Evolutionary conservation across 2,888 invertebrate genomes (phyloP).

Genomic region (Xanthia togata): DNA sequence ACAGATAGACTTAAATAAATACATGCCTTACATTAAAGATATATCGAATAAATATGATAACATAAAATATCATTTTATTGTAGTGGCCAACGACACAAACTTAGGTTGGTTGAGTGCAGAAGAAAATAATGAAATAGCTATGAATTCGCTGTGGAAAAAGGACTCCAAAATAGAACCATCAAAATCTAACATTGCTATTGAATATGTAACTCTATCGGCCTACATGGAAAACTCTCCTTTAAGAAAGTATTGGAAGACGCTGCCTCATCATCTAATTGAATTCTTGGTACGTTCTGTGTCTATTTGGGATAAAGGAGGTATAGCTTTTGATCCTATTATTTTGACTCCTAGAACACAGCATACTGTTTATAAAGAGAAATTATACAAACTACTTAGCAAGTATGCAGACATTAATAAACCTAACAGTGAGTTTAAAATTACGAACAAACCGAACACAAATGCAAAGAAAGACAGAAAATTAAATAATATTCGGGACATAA

Average conservation of each 20-base stretch:
- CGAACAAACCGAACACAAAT: constrained; percentile 27
- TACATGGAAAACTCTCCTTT: constrained; percentile 82
- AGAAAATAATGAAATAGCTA: constrained; percentile 80
- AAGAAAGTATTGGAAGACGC: constrained; percentile 76
- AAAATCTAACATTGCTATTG: constrained; percentile 72
- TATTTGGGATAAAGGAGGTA: constrained; percentile 86
- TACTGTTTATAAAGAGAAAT: constrained; percentile 76
- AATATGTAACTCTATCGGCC: constrained; percentile 74
- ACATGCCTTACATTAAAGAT: constrained; percentile 78
- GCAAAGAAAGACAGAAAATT: constrained; percentile 70
- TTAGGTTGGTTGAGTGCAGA: constrained; percentile 72
- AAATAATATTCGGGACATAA: constrained; percentile 86
- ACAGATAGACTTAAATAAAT: constrained; percentile 74
- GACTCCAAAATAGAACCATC: constrained; percentile 59
- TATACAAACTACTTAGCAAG: constrained; percentile 74
- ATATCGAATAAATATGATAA: constrained; percentile 77
- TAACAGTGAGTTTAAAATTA: constrained; percentile 48
- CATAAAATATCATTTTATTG: constrained; percentile 78
- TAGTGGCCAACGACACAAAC: constrained; percentile 79
- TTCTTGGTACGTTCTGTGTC: constrained; percentile 82
- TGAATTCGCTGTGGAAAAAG: constrained; percentile 78
- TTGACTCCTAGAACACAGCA: constrained; percentile 77
- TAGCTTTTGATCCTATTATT: constrained; percentile 82
- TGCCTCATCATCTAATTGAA: constrained; percentile 77
- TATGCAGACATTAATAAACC: constrained; percentile 62